phyloP scores from a whole-genome alignment of 2,888 invertebrate species.

The Hololepta plana region DNA sequence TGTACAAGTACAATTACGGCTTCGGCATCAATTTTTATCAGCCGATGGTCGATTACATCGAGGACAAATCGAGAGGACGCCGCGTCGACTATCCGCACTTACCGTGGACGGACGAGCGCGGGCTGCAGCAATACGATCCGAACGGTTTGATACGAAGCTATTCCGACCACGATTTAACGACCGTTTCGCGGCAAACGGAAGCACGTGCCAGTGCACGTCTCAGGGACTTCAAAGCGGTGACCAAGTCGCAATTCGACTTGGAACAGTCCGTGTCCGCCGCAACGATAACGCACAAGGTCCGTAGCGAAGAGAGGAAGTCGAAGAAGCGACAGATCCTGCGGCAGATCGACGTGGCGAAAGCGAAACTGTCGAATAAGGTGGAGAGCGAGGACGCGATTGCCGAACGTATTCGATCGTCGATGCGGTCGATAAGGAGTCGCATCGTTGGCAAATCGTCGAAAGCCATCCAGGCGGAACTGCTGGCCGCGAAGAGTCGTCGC shows the following conservation, averaged over 20 bases:
- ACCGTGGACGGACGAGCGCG: slow-evolving; percentile 55
- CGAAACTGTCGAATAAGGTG: too few relatives aligned
- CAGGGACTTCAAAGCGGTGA: slow-evolving; percentile 36
- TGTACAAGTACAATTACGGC: slow-evolving; percentile 69
- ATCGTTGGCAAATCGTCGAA: slow-evolving; percentile 53
- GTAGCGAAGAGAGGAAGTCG: slow-evolving; percentile 30
- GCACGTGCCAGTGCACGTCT: slow-evolving; percentile 51
- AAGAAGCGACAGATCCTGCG: slow-evolving; percentile 14
- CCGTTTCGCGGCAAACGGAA: slow-evolving; percentile 46
- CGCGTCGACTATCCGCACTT: slow-evolving; percentile 39
- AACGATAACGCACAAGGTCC: slow-evolving; percentile 44
- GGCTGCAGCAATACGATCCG: slow-evolving; percentile 45
- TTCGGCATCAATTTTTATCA: slow-evolving; percentile 73
- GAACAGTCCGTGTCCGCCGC: slow-evolving; percentile 42
- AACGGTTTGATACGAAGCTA: slow-evolving; percentile 45
- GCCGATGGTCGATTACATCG: slow-evolving; percentile 74
- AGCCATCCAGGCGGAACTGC: slow-evolving; percentile 47
- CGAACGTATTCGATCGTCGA: slow-evolving; percentile 22
- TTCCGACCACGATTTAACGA: slow-evolving; percentile 44
- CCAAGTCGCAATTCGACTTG: slow-evolving; percentile 42
- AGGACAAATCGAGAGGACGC: slow-evolving; percentile 38
- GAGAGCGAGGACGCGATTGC: slow-evolving; percentile 29
- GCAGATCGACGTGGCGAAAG: slow-evolving; percentile 17
- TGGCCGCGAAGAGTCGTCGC: too few relatives aligned
- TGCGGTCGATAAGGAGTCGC: too few relatives aligned